Conservation (phyloP, 1,140 invertebrate species). For the Heliothis subflexa region DNA sequence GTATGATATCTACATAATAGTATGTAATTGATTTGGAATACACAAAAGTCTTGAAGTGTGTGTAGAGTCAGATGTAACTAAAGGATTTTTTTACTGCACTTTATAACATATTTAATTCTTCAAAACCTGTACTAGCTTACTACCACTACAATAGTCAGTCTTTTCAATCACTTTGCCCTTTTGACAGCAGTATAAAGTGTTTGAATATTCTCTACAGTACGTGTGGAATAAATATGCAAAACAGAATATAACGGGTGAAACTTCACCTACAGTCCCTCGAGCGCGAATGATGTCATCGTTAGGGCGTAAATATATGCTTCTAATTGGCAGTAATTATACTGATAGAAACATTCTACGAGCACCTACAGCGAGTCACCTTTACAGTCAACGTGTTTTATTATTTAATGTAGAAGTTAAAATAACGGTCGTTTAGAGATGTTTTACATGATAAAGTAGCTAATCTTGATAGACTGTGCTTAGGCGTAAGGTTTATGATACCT, state of each 20-base stretch:
- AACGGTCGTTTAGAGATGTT: not conserved
- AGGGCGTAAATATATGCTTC: constrained; percentile 22
- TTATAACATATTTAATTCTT: no score
- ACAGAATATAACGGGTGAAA: not conserved
- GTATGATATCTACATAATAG: no score
- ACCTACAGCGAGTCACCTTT: not conserved
- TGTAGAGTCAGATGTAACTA: no score
- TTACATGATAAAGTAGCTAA: not conserved
- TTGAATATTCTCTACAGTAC: no score
- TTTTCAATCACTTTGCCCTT: no score
- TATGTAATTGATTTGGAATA: no score
- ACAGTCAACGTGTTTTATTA: constrained; percentile 6
- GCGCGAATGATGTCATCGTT: constrained; percentile 27
- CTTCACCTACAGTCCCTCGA: not conserved
- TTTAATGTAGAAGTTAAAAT: not conserved
- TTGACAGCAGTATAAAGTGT: no score
- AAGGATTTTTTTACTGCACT: no score
- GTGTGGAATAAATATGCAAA: not conserved
- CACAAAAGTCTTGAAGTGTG: no score
- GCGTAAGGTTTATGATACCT: no score
- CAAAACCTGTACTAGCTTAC: no score
- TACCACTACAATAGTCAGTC: no score
- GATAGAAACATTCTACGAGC: constrained; percentile 22
- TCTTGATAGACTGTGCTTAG: not conserved
- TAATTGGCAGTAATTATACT: constrained; percentile 32